phyloP scores from a whole-genome alignment of 92 coral and sea anemone genomes.

The Palythoa heliodiscus region DNA sequence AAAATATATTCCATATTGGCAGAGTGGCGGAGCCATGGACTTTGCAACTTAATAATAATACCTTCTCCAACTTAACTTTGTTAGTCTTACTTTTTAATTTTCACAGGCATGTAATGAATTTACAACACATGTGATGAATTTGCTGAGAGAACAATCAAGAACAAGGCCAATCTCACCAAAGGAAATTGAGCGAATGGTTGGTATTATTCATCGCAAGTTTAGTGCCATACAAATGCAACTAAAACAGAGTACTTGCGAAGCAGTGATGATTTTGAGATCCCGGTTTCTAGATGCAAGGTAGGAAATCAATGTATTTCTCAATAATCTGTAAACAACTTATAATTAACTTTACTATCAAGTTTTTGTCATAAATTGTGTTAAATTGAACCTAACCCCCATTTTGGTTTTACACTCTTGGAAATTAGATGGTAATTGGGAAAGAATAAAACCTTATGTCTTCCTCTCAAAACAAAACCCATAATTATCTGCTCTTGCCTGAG shows the following conservation, averaged over 20 bases:
- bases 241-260: constrained; percentile 99
- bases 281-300: constrained; percentile 99
- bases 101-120: constrained; percentile 96
- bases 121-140: constrained; percentile 99
- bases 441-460: no score
- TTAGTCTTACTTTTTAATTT: neutral
- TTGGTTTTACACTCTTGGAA: no score
- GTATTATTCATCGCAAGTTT: constrained; percentile 96
- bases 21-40: no score
- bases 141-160: constrained; percentile 94
- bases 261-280: constrained; percentile 98
- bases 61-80: no score
- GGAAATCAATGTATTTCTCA: neutral
- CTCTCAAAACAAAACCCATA: no score
- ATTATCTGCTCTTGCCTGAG: no score
- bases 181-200: constrained; percentile 98
- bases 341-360: neutral
- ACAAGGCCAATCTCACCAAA: constrained; percentile 98
- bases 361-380: no score
- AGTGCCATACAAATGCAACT: constrained; percentile 99
- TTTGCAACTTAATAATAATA: no score
- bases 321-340: neutral
- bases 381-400: no score
- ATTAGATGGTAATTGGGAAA: no score
- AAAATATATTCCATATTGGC: no score